Conservation (phyloP, 2,888 invertebrate species). For the Drosophila quinaria region DNA sequence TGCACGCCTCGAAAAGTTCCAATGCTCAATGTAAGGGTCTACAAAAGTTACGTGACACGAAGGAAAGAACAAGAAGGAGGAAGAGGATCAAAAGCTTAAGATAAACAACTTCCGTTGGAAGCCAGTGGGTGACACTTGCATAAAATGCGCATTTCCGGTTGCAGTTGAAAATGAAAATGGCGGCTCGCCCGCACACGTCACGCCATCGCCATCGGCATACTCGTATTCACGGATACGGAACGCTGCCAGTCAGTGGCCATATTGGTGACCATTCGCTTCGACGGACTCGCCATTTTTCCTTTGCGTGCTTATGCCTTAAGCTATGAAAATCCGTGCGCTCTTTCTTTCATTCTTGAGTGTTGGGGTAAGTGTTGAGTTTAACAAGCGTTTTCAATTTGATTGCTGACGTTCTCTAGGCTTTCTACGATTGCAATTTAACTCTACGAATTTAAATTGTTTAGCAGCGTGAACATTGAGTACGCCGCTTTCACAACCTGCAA, state of each 20-base stretch:
- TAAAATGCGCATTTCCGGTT: slow-evolving; percentile 63
- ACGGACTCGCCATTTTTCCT: slow-evolving; percentile 4
- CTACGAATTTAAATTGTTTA: slow-evolving; percentile 47
- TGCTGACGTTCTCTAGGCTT: slow-evolving; percentile 15
- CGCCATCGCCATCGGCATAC: slow-evolving; percentile 15
- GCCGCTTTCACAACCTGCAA: slow-evolving; percentile 77
- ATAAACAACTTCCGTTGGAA: slow-evolving; percentile 66
- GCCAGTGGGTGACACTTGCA: slow-evolving; percentile 62
- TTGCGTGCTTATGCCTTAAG: slow-evolving; percentile 17
- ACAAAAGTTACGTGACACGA: background rate
- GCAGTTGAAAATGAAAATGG: slow-evolving; percentile 55
- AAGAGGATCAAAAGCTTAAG: slow-evolving; percentile 40
- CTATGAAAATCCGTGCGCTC: slow-evolving; percentile 18
- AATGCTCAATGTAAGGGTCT: slow-evolving; percentile 5
- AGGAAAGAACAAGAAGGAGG: background rate
- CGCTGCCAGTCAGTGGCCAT: slow-evolving; percentile 40
- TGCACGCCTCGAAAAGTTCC: too few species aligned
- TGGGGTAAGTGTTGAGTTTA: slow-evolving; percentile 5
- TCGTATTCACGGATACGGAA: slow-evolving; percentile 27
- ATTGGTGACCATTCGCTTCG: slow-evolving; percentile 33
- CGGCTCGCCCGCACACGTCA: slow-evolving; percentile 34
- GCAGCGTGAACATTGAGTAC: slow-evolving; percentile 77
- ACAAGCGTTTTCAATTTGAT: slow-evolving; percentile 43
- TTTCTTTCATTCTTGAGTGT: background rate
- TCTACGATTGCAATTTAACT: slow-evolving; percentile 22